A percentile compares a stretch with the other conserved stretches of the same genome.
Conservation (phyloP, 2,888 invertebrate species). For the Tipula unca region DNA sequence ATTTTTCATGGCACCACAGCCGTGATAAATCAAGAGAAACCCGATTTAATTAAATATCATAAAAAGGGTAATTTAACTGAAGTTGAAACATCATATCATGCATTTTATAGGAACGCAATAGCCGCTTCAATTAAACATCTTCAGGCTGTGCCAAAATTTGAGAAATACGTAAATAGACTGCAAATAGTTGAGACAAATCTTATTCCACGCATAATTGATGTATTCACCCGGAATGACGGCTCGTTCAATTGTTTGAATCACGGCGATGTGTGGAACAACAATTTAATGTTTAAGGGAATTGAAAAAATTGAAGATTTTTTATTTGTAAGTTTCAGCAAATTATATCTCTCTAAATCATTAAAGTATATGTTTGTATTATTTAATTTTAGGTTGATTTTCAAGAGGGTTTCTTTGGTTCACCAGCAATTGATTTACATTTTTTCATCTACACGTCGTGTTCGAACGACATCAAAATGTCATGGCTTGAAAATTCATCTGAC, state of each 20-base stretch:
- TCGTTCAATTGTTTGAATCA: conserved; percentile 43
- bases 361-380: conserved; percentile 17
- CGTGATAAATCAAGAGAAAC: conserved; percentile 42
- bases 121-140: conserved; percentile 30
- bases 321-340: conserved; percentile 32
- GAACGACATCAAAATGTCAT: conserved; percentile 27
- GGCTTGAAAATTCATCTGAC: conserved; percentile 27
- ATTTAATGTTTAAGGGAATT: conserved; percentile 42
- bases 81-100: conserved; percentile 30
- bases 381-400: conserved; percentile 32
- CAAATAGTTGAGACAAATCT: conserved; percentile 29
- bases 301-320: conserved; percentile 35
- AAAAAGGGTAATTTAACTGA: conserved; percentile 31
- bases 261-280: conserved; percentile 45
- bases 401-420: conserved; percentile 35
- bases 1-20: conserved; percentile 47
- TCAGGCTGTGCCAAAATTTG: conserved; percentile 27
- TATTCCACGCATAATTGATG: conserved; percentile 31
- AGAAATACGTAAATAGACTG: conserved; percentile 29
- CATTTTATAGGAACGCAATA: conserved; percentile 30
- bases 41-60: conserved; percentile 31
- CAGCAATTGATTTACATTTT: conserved; percentile 34
- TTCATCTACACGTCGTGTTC: conserved; percentile 33
- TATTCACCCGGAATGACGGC: conserved; percentile 30
- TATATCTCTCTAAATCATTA: not conserved